phyloP scores from a whole-genome alignment of 2,113 vertebrate genomes.

The Oncorhynchus gorbuscha region DNA sequence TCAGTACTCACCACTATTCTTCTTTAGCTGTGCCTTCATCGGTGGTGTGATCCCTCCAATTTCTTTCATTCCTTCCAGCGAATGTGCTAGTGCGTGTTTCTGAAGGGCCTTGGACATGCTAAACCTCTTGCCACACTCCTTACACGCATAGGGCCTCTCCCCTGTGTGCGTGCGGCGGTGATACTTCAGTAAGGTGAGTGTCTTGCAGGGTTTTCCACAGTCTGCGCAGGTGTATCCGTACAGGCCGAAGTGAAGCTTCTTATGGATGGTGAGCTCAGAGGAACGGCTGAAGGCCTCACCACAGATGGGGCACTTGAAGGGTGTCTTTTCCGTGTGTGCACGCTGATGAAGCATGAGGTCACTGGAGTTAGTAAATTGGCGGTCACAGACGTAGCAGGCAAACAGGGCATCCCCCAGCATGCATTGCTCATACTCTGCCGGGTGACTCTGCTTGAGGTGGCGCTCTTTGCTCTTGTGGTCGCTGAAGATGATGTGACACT shows the following conservation, averaged over 20 bases:
- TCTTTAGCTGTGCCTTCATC: constrained; percentile 41
- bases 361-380: constrained; percentile 83
- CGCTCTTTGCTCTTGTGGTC: constrained; percentile 75
- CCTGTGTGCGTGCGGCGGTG: constrained; percentile 78
- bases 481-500: constrained; percentile 81
- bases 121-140: constrained; percentile 73
- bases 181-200: constrained; percentile 80
- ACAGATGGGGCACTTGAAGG: constrained; percentile 76
- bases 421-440: constrained; percentile 72
- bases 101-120: constrained; percentile 66
- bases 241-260: constrained; percentile 76
- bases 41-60: neutral
- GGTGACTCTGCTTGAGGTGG: constrained; percentile 75
- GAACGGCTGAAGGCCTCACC: constrained; percentile 80
- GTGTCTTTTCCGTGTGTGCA: constrained; percentile 82
- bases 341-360: constrained; percentile 87
- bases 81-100: constrained; percentile 65
- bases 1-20: constrained; percentile 54
- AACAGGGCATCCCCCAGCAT: constrained; percentile 81
- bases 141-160: constrained; percentile 74
- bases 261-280: constrained; percentile 84
- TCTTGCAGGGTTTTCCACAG: constrained; percentile 84
- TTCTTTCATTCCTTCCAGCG: constrained; percentile 31
- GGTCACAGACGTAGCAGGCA: constrained; percentile 85
- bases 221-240: constrained; percentile 79